phyloP scores from a whole-genome alignment of 2,888 invertebrate genomes.

The Nemoura dubitans region DNA sequence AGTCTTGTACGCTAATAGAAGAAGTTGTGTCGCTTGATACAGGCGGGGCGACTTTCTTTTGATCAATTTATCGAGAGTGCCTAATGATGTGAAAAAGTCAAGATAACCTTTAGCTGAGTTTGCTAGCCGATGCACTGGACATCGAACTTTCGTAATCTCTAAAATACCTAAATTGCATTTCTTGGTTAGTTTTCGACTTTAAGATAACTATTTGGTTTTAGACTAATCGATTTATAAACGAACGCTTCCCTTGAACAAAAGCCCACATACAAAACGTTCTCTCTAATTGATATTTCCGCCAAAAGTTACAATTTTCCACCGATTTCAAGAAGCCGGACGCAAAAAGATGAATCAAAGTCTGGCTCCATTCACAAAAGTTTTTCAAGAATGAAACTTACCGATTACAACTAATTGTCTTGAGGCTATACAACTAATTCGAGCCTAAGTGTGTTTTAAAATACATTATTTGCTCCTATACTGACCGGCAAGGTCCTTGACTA shows the following conservation, averaged over 20 bases:
- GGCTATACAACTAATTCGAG: neutral
- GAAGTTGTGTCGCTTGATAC: neutral
- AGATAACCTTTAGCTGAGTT: neutral
- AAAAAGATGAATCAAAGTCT: neutral
- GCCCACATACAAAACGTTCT: neutral
- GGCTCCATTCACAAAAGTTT: neutral
- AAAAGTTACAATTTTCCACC: neutral
- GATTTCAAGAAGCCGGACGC: neutral
- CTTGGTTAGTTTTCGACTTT: neutral
- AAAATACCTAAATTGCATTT: neutral
- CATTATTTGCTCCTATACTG: neutral
- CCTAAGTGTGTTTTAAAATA: neutral
- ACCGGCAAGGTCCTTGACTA: neutral
- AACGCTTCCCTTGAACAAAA: neutral
- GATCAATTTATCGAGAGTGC: neutral
- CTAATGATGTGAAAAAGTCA: neutral
- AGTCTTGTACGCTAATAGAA: neutral
- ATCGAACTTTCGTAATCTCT: neutral
- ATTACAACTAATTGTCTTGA: neutral
- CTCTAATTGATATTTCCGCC: conserved; percentile 1
- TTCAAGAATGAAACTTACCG: neutral
- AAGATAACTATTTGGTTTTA: neutral
- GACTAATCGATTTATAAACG: neutral
- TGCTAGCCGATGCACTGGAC: neutral
- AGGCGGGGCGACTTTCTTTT: neutral